phyloP scores from a whole-genome alignment of 2,797 vertebrate species.

The Cryptoblepharus egeriae region DNA sequence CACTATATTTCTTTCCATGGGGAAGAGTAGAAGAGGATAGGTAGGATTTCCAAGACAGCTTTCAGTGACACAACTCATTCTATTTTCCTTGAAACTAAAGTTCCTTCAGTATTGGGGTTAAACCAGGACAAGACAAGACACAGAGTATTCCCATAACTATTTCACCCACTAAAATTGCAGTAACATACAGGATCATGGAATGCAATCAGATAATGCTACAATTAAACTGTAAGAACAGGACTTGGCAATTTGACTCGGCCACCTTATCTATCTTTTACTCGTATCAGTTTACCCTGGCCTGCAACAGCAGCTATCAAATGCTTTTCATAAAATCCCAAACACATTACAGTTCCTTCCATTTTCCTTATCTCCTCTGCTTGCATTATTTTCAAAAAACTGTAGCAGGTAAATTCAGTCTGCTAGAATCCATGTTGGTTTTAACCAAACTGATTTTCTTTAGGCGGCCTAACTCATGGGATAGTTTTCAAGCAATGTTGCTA shows the following conservation, averaged over 20 bases:
- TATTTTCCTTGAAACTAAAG: neutral
- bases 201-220: neutral
- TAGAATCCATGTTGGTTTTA: slow-evolving; percentile 12
- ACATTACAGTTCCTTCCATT: neutral
- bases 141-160: neutral
- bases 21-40: neutral
- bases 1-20: no score
- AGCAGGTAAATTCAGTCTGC: slow-evolving; percentile 18
- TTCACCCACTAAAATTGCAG: neutral
- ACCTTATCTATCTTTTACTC: neutral
- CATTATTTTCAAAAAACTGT: slow-evolving; percentile 18
- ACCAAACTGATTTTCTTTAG: slow-evolving; percentile 2
- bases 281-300: neutral
- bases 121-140: neutral
- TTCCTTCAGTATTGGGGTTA: neutral
- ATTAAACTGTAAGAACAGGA: neutral
- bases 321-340: neutral
- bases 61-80: no score
- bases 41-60: neutral
- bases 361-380: neutral
- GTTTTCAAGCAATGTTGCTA: slow-evolving; percentile 18
- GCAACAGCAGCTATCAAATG: neutral
- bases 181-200: neutral
- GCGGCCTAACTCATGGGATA: neutral
- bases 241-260: neutral